phyloP scores from a whole-genome alignment of 1,140 invertebrate species.

The Nixonia krombeini region DNA sequence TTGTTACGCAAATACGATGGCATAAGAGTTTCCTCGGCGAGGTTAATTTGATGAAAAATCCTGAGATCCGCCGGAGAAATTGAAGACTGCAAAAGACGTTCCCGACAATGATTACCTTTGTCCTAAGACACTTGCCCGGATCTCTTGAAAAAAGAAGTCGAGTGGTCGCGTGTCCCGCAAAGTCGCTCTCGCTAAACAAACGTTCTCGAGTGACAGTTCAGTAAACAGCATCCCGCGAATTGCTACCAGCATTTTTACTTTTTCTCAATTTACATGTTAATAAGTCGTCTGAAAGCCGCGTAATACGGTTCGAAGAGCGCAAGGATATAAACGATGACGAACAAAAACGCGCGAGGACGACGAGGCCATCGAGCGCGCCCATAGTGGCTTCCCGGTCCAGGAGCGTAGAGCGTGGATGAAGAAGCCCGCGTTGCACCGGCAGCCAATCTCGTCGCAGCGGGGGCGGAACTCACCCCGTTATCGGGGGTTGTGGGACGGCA shows the following conservation, averaged over 20 bases:
- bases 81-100: slow-evolving; percentile 46
- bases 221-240: too few relatives aligned
- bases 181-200: too few relatives aligned
- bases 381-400: too few relatives aligned
- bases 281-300: too few relatives aligned
- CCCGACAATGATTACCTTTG: slow-evolving; percentile 37
- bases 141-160: too few relatives aligned
- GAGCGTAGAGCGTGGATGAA: background rate
- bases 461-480: slow-evolving; percentile 61
- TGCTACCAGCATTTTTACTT: too few relatives aligned
- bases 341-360: too few relatives aligned
- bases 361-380: too few relatives aligned
- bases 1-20: slow-evolving; percentile 67
- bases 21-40: slow-evolving; percentile 53
- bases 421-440: slow-evolving; percentile 31
- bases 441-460: slow-evolving; percentile 64
- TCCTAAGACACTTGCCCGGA: slow-evolving; percentile 8
- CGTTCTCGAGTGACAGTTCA: background rate
- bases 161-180: too few relatives aligned
- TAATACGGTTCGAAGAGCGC: too few relatives aligned
- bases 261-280: too few relatives aligned
- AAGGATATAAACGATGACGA: too few relatives aligned
- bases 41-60: slow-evolving; percentile 70
- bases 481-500: slow-evolving; percentile 22
- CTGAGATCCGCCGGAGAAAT: slow-evolving; percentile 31